Conservation (phyloP, 1,140 invertebrate genomes). For the Acyrthosiphon pisum region DNA sequence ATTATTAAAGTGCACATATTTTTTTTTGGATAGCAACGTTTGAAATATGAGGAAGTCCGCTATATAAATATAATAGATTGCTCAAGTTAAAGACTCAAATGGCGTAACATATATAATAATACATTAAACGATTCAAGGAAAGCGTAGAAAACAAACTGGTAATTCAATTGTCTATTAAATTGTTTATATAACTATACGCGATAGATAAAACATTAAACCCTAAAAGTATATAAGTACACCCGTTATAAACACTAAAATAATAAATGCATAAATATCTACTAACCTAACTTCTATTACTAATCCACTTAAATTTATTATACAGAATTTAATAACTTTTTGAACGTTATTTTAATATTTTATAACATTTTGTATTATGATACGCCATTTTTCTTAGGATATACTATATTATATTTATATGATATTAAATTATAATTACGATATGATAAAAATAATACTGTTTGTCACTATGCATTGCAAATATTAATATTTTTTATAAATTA, state of each 20-base stretch:
- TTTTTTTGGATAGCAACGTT: neutral
- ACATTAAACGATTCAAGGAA: neutral
- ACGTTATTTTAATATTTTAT: no score
- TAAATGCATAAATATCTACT: neutral
- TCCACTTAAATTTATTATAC: no score
- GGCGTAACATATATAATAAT: neutral
- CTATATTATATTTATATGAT: no score
- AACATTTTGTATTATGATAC: no score
- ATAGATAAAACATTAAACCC: neutral
- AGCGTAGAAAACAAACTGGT: neutral
- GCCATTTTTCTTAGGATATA: no score
- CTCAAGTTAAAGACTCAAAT: neutral
- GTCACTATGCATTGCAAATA: no score
- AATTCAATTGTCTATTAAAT: neutral
- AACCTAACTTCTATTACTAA: neutral
- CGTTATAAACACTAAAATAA: neutral
- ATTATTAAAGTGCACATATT: neutral
- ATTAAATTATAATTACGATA: no score
- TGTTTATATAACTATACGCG: neutral
- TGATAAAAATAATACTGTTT: no score
- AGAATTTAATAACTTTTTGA: no score
- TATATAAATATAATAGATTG: neutral
- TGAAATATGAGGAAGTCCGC: neutral
- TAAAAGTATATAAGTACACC: neutral
- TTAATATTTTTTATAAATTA: no score